A percentile compares a stretch with the other conserved stretches of the same genome.
Conservation (phyloP, 2,113 vertebrate genomes). For the Rhombomys opimus region DNA sequence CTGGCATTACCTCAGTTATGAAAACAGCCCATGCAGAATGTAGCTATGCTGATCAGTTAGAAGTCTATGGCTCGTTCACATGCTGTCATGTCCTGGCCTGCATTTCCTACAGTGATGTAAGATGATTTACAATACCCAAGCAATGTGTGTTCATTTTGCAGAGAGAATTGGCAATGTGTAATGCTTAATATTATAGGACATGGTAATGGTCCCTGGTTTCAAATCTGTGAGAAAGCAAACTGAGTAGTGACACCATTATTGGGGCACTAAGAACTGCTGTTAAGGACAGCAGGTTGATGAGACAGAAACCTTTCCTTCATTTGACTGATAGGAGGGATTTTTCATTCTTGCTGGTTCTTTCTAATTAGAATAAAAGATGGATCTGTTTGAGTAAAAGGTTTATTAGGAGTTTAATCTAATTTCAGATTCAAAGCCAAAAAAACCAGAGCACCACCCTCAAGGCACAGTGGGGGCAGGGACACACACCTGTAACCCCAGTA, state of each 20-base stretch:
- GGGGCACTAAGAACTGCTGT: slow-evolving; percentile 56
- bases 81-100: neutral
- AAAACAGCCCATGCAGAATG: slow-evolving; percentile 46
- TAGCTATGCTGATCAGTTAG: slow-evolving; percentile 41
- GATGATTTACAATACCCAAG: slow-evolving; percentile 13
- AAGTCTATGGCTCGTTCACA: slow-evolving; percentile 49
- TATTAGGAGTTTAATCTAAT: slow-evolving; percentile 12
- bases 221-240: slow-evolving; percentile 51
- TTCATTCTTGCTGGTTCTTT: slow-evolving; percentile 38
- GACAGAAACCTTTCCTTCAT: neutral
- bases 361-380: neutral
- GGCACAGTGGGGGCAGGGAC: no score
- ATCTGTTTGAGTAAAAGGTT: neutral
- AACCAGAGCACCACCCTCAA: neutral
- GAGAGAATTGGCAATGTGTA: neutral
- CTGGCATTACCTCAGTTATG: slow-evolving; percentile 57
- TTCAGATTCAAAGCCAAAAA: slow-evolving; percentile 3
- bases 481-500: no score
- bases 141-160: slow-evolving; percentile 40
- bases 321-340: slow-evolving; percentile 35
- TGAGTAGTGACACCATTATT: neutral
- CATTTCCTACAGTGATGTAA: slow-evolving; percentile 8
- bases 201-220: slow-evolving; percentile 11
- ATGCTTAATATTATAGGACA: slow-evolving; percentile 51
- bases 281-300: neutral